These are phyloP conservation scores for Camponotus vicinus DNA, from an alignment of 1,140 invertebrate genomes.

Conservation along the genomic window DNA sequence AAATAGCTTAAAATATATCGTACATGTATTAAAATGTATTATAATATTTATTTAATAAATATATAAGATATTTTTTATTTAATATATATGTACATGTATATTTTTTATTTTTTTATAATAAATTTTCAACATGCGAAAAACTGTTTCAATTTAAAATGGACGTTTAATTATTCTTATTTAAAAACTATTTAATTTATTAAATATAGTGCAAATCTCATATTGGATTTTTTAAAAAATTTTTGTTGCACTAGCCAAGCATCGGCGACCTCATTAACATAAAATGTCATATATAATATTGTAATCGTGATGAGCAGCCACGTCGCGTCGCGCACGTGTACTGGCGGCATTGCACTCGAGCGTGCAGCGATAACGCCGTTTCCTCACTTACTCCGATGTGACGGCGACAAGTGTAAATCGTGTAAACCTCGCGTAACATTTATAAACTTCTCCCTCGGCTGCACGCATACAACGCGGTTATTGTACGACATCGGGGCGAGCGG, in stretches of 20 bases:
- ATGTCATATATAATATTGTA: constrained; percentile 32
- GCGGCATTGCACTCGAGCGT: not conserved
- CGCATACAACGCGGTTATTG: constrained; percentile 64
- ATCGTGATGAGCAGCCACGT: constrained; percentile 5
- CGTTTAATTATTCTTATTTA: not conserved
- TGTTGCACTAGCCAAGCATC: not conserved
- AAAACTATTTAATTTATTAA: not conserved
- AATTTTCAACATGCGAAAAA: not conserved
- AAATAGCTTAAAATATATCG: not conserved
- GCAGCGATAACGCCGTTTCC: constrained; percentile 23
- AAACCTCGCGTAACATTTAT: constrained; percentile 45
- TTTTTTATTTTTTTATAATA: not conserved
- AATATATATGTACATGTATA: too few species aligned
- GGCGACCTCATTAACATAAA: constrained; percentile 38
- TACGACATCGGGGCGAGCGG: constrained; percentile 19
- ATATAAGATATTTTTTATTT: not conserved
- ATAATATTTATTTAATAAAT: not conserved
- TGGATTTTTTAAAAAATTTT: not conserved
- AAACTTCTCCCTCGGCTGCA: constrained; percentile 33
- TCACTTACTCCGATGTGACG: constrained; percentile 16
- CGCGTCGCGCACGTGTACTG: constrained; percentile 24
- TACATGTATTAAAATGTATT: too few species aligned
- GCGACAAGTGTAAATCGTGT: constrained; percentile 13
- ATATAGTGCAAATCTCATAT: not conserved
- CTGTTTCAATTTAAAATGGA: not conserved